Conservation (phyloP, 2,113 vertebrate species). For the Cryptomyrus ogoouensis region DNA sequence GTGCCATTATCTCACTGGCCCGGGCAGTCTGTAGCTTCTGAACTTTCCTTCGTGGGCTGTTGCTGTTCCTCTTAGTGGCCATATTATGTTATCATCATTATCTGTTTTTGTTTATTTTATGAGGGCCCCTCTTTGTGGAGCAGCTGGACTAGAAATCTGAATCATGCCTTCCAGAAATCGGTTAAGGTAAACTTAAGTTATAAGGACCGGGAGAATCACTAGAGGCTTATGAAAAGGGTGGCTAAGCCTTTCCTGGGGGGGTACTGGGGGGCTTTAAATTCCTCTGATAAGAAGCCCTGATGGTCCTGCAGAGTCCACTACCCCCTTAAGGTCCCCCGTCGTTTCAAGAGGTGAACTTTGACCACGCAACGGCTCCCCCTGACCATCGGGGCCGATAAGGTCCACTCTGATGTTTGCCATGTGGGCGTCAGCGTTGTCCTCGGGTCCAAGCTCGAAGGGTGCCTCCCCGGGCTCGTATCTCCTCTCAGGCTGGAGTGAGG, state of each 20-base stretch:
- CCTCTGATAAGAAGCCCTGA: background rate
- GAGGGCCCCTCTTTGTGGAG: background rate
- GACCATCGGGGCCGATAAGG: background rate
- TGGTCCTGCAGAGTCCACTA: background rate
- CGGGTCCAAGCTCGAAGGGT: background rate
- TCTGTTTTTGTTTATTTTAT: background rate
- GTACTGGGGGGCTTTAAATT: background rate
- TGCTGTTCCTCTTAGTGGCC: background rate
- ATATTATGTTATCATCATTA: background rate
- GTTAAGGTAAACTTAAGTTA: background rate
- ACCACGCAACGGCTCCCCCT: background rate
- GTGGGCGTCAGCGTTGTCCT: background rate
- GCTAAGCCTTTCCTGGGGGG: background rate
- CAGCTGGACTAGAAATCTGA: background rate
- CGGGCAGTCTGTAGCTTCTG: background rate
- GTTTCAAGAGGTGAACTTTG: background rate
- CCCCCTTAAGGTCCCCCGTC: background rate
- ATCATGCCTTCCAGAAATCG: background rate
- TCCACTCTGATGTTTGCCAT: background rate
- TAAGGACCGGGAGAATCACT: background rate
- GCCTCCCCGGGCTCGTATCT: background rate
- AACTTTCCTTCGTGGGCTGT: background rate
- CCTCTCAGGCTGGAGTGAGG: background rate
- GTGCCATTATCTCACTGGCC: background rate
- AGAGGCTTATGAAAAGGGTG: background rate